Evolutionary conservation across 2,888 invertebrate genomes (phyloP).

Genomic region (Noctua comes): DNA sequence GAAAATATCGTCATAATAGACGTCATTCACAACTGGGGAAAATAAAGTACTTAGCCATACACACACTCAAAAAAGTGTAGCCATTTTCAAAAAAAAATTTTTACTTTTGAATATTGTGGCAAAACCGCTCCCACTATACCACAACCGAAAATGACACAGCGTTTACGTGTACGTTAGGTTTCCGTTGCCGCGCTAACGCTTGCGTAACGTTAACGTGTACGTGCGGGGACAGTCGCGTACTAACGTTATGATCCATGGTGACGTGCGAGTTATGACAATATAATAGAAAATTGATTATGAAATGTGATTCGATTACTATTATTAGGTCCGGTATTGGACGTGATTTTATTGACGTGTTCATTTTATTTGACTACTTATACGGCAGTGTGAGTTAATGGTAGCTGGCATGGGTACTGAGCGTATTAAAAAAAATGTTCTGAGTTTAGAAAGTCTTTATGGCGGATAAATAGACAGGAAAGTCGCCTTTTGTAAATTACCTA

Average conservation of each 20-base stretch:
- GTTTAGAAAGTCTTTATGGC: background rate
- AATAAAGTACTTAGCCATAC: background rate
- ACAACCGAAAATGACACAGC: conserved; percentile 49
- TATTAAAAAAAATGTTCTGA: background rate
- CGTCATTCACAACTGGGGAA: background rate
- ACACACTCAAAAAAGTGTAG: background rate
- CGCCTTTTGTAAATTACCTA: background rate
- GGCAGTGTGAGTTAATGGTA: background rate
- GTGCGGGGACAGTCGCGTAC: conserved; percentile 41
- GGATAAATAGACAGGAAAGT: background rate
- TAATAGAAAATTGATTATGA: conserved; percentile 64
- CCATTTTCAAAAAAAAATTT: background rate
- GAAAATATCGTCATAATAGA: background rate
- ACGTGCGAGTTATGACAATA: conserved; percentile 62
- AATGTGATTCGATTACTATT: conserved; percentile 50
- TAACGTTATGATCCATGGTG: conserved; percentile 56
- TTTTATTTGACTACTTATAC: background rate
- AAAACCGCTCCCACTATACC: conserved; percentile 36
- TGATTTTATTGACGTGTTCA: background rate
- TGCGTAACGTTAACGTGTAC: conserved; percentile 62
- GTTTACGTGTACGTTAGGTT: conserved; percentile 51
- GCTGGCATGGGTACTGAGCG: background rate
- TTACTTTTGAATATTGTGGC: background rate
- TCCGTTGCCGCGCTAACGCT: conserved; percentile 44
- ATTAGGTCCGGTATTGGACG: background rate